These are phyloP conservation scores for Andrena flavipes DNA, from an alignment of 2,888 invertebrate genomes.

Conservation along the genomic window DNA sequence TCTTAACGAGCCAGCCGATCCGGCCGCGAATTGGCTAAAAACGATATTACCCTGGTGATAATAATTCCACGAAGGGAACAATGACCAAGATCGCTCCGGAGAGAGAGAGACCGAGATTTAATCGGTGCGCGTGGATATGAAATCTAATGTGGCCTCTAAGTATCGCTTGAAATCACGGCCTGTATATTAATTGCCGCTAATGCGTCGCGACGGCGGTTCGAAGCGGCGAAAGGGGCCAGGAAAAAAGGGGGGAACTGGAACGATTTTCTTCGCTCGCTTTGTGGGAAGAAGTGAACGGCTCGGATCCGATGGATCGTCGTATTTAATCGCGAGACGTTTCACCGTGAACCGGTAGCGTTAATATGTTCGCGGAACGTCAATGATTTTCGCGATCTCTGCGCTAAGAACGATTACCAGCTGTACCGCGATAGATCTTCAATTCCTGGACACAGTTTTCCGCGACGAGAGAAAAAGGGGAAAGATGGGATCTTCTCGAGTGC, in stretches of 20 bases:
- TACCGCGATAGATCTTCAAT: too few species aligned
- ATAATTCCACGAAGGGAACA: slow-evolving; percentile 68
- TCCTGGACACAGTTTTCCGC: too few species aligned
- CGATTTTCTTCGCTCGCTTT: slow-evolving; percentile 40
- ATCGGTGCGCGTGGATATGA: slow-evolving; percentile 61
- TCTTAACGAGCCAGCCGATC: slow-evolving; percentile 58
- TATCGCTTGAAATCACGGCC: slow-evolving; percentile 44
- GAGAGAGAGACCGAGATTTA: slow-evolving; percentile 51
- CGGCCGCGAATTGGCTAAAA: slow-evolving; percentile 75
- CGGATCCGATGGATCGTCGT: slow-evolving; percentile 17
- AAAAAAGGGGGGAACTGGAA: slow-evolving; percentile 29
- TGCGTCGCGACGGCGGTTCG: slow-evolving; percentile 26
- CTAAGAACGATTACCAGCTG: too few species aligned
- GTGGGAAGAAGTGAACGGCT: slow-evolving; percentile 39
- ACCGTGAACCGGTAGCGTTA: slow-evolving; percentile 50
- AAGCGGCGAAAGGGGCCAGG: slow-evolving; percentile 4
- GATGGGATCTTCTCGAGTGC: too few species aligned
- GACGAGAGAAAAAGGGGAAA: too few species aligned
- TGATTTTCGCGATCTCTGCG: slow-evolving; percentile 12
- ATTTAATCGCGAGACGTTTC: slow-evolving; percentile 56
- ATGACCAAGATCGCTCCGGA: slow-evolving; percentile 36
- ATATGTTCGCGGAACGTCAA: slow-evolving; percentile 38
- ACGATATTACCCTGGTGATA: slow-evolving; percentile 76
- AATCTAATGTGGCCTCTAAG: slow-evolving; percentile 61
- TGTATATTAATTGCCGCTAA: slow-evolving; percentile 58